Conservation (phyloP, 1,140 invertebrate genomes). For the Harlomillsia oculata region DNA sequence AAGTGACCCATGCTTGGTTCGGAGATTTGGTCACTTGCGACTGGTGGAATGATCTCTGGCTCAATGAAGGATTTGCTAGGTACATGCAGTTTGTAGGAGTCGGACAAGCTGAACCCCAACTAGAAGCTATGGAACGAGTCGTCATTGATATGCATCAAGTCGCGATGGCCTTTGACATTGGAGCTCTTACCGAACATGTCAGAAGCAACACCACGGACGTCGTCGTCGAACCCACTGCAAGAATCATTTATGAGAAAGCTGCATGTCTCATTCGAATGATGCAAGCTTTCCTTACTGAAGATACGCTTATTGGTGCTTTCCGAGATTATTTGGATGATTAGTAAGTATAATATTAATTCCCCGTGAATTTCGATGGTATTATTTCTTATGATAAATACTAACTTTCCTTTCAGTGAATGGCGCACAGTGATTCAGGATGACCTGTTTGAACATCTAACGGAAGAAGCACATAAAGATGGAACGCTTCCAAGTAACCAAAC, state of each 20-base stretch:
- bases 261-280: slow-evolving; percentile 65
- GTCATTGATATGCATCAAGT: slow-evolving; percentile 42
- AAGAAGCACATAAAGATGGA: slow-evolving; percentile 39
- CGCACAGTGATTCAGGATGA: slow-evolving; percentile 57
- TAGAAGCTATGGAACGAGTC: slow-evolving; percentile 44
- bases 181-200: slow-evolving; percentile 48
- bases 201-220: slow-evolving; percentile 45
- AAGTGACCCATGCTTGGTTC: slow-evolving; percentile 47
- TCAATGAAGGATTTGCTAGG: slow-evolving; percentile 46
- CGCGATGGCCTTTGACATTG: slow-evolving; percentile 46
- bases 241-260: slow-evolving; percentile 44
- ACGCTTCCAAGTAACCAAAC: slow-evolving; percentile 14
- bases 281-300: slow-evolving; percentile 52
- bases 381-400: neutral
- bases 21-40: slow-evolving; percentile 42
- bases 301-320: slow-evolving; percentile 53
- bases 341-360: slow-evolving; percentile 1
- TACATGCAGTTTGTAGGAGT: slow-evolving; percentile 40
- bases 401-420: slow-evolving; percentile 46
- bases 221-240: slow-evolving; percentile 42
- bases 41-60: slow-evolving; percentile 34
- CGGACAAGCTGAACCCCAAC: slow-evolving; percentile 39
- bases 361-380: neutral
- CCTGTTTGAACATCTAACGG: slow-evolving; percentile 56
- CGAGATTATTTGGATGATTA: slow-evolving; percentile 47